Evolutionary conservation across 2,113 vertebrate species (phyloP), one percentile per base, ranked within the genome.

Genomic region (Campylomormyrus tamandua): DNA sequence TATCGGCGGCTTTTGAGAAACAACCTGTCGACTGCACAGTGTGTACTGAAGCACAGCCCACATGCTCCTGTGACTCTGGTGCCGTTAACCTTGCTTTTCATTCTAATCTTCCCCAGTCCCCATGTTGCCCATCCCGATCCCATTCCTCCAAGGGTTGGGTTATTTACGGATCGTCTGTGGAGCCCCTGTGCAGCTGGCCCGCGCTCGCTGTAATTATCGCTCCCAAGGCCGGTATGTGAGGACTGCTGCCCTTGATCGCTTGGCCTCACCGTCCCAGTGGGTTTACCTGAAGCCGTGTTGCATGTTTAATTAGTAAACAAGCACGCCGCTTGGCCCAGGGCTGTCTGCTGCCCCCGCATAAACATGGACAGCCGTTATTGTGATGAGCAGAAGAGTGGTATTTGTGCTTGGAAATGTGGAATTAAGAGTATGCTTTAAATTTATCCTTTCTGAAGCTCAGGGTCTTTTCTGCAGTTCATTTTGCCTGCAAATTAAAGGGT

Each of bases 231-330:
- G 85, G 6, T 35, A 87, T 91, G 87, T 88, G 74, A 91, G 74
- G 90, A 91, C 91, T 39, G 24, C 46, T 88, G 49, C 89, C 83
- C 83, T 31, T 86, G 74, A 90, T 90, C 90, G 87, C 90, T 90
- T 89, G 87, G 83, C n/a, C 48, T 53, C 84, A n/a, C 89, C 1
- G 27, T 90, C 89, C 83, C 56, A 74, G 83, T 50, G 27, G 50
- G 10, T 70, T 87, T 90, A 87, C 89, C 90, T 31, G 88, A 24
- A 88, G 90, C 45, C 39, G 42, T 83, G 87, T 42, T 92, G 80
- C 85, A 52, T 80, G 83, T 90, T 91, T 90, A 93, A 91, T 92
- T 90, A 84, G 74, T 42, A 42, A 80, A 91, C 58, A 15, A 70
- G 62, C 83, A 66, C 52, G 13, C 19, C 35, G 7, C 1, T 83